A percentile compares a stretch with the other conserved stretches of the same genome.
Evolutionary conservation across 2,113 vertebrate species (phyloP).

Genomic region (Phrynocephalus versicolor): DNA sequence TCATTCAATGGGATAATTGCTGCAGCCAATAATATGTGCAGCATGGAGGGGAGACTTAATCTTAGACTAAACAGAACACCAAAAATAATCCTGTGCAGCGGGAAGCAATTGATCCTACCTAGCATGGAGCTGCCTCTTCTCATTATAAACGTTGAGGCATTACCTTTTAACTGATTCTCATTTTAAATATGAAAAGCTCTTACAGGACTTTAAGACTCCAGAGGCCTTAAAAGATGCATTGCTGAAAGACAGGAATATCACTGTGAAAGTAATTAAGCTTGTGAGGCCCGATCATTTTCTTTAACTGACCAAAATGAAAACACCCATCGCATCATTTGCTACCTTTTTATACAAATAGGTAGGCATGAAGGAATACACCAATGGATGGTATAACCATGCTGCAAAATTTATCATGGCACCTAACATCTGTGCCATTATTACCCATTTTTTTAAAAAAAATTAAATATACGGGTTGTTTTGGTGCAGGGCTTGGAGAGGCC

Average conservation of each 20-base stretch:
- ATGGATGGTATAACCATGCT: not conserved
- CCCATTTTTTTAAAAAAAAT: not conserved
- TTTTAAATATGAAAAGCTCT: slow-evolving; percentile 22
- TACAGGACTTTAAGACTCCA: not conserved
- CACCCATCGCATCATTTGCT: not conserved
- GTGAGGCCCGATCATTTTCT: not conserved
- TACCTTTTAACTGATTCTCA: slow-evolving; percentile 15
- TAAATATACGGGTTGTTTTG: no score
- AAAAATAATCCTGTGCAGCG: not conserved
- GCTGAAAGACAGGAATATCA: not conserved
- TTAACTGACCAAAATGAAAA: not conserved
- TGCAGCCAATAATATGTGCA: slow-evolving; percentile 5
- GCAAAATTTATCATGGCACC: not conserved
- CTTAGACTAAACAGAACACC: slow-evolving; percentile 8
- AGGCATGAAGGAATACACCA: no score
- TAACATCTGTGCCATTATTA: not conserved
- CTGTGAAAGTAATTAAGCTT: not conserved
- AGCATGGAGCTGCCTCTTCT: not conserved
- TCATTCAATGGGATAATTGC: slow-evolving; percentile 17
- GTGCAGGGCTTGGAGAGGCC: no score
- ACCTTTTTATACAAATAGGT: not conserved
- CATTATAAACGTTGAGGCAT: slow-evolving; percentile 15
- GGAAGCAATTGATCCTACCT: slow-evolving; percentile 21
- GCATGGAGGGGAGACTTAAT: slow-evolving; percentile 10
- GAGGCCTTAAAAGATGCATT: not conserved